Percentiles rank a stretch among this genome's conserved stretches.
phyloP scores from a whole-genome alignment of 2,113 vertebrate species.

The Apeltes quadracus region DNA sequence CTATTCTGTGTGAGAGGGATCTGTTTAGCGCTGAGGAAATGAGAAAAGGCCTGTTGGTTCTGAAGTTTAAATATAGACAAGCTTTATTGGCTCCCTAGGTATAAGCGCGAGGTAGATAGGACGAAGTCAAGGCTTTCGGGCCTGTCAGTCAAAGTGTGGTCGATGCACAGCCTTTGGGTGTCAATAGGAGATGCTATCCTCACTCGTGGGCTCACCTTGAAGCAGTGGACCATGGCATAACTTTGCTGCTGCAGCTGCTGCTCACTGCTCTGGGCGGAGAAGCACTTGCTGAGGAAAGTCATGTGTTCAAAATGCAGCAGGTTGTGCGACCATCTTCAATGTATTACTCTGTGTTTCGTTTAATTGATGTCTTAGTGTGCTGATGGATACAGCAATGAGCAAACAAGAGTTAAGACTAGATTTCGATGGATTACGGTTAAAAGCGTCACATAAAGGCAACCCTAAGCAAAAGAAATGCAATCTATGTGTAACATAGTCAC shows the following conservation, averaged over 20 bases:
- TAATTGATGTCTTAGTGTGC: neutral
- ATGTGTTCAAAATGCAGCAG: neutral
- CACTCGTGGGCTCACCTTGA: slow-evolving; percentile 63
- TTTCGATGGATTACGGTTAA: too few species aligned
- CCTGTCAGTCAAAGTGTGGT: slow-evolving; percentile 67
- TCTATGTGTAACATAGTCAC: neutral
- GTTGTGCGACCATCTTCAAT: neutral
- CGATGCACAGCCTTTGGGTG: slow-evolving; percentile 64
- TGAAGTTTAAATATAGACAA: slow-evolving; percentile 65
- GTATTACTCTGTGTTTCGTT: neutral
- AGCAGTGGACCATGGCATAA: slow-evolving; percentile 45
- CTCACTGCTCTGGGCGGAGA: slow-evolving; percentile 23
- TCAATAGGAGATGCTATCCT: slow-evolving; percentile 73
- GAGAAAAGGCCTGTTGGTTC: slow-evolving; percentile 33
- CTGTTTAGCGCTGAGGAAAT: slow-evolving; percentile 41
- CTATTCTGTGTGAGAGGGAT: slow-evolving; percentile 34
- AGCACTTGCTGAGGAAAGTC: slow-evolving; percentile 5
- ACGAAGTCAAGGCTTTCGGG: slow-evolving; percentile 55
- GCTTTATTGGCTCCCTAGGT: slow-evolving; percentile 62
- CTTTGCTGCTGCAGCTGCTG: slow-evolving; percentile 27
- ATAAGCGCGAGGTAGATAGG: slow-evolving; percentile 58
- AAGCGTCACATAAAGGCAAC: neutral
- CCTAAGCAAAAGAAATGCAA: neutral
- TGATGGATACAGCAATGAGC: neutral
- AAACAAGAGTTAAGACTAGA: neutral